Evolutionary conservation across 2,113 vertebrate genomes (phyloP), one percentile per base, ranked within the genome.

Genomic region (Etia nguti): DNA sequence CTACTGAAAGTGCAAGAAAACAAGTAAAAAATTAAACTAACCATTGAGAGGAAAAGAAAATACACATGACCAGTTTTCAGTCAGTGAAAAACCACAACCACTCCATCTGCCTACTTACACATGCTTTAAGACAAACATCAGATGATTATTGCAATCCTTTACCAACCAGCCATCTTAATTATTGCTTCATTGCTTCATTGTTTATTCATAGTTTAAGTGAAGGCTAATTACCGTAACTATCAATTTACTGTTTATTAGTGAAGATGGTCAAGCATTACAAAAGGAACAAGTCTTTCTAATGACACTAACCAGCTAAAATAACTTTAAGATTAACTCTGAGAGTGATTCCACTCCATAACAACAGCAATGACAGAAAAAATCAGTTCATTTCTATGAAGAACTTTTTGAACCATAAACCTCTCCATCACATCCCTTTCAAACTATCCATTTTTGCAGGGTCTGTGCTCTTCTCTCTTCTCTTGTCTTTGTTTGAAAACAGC

Each of bases 401-500:
- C 54, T 70, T 80, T 87, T 77, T 65, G n/a, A 88, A 83, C 65
- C 54, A 77, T 38, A 82, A 89, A 87, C 82, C 62, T 89, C 77
- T 84, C 80, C 85, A 83, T 87, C 85, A 60, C 29, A 24, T 38
- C 89, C 54, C 57, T 59, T 88, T 87, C 52, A 84, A 70, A 31
- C 80, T 80, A 22, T 55, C 8, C 38, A 12, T 46, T 46, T 68
- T 46, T 60, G 41, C 70, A 50, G 54, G 62, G 80, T 80, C 80
- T 87, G 34, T 82, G 70, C 81, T 88, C 79, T 81, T 91, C 86
- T 83, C 88, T 88, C 79, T 46, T 91, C 89, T 92, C 88, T 90
- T 87, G 88, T 89, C 82, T 93, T 94, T 94, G 93, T 96, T 95
- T 94, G 94, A 94, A 95, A 95, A 93, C 95, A 94, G 93, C 92